Percentiles rank a stretch among this genome's conserved stretches.
Conservation (phyloP, 2,797 vertebrate genomes). For the Molossus molossus region DNA sequence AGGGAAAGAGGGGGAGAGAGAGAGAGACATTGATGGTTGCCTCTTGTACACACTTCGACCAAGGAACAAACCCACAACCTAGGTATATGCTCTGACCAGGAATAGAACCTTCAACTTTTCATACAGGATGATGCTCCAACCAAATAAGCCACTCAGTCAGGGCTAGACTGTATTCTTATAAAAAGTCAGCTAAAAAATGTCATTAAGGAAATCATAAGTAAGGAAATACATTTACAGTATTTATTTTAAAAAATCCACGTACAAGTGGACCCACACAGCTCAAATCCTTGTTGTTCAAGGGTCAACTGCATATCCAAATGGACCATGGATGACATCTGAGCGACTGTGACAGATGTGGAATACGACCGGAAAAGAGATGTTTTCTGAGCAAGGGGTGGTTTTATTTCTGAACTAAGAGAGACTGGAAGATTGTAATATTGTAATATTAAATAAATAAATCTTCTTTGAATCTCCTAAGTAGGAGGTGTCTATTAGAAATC, state of each 20-base stretch:
- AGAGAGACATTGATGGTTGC: too few relatives aligned
- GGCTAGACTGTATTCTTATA: neutral
- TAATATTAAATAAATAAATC: neutral
- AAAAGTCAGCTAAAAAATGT: neutral
- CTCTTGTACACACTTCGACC: too few relatives aligned
- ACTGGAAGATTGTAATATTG: neutral
- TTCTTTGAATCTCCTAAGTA: neutral
- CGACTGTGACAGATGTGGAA: neutral
- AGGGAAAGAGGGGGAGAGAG: too few relatives aligned
- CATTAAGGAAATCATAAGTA: neutral
- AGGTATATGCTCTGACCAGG: too few relatives aligned
- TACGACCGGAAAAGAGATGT: neutral
- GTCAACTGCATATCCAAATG: neutral
- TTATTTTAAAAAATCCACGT: too few relatives aligned
- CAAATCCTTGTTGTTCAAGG: too few relatives aligned
- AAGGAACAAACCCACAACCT: too few relatives aligned
- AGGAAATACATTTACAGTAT: too few relatives aligned
- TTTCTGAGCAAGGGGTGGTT: slow-evolving; percentile 15
- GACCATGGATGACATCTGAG: neutral
- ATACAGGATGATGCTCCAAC: too few relatives aligned
- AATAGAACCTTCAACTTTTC: too few relatives aligned
- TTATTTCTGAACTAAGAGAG: neutral
- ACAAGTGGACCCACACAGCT: too few relatives aligned
- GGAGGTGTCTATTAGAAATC: neutral
- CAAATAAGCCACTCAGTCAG: too few relatives aligned